Percentiles rank a stretch among this genome's conserved stretches.
Conservation (phyloP, 2,888 invertebrate species). For the Pterostichus niger region DNA sequence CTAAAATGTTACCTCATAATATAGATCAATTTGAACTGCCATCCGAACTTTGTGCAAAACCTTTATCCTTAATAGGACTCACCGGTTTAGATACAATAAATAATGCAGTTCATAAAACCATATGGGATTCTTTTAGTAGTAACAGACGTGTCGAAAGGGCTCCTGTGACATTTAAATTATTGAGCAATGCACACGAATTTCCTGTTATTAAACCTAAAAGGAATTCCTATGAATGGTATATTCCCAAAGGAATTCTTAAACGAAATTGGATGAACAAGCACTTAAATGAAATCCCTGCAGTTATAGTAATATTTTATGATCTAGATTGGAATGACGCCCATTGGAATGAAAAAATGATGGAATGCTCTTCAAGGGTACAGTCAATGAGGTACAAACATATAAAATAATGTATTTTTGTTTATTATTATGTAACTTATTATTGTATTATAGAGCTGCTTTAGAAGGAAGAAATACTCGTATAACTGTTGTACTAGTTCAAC, state of each 20-base stretch:
- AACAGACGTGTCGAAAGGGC: conserved; percentile 90
- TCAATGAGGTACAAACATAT: conserved; percentile 80
- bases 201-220: conserved; percentile 92
- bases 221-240: conserved; percentile 96
- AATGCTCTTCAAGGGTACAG: conserved; percentile 94
- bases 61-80: conserved; percentile 92
- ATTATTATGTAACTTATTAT: conserved; percentile 11
- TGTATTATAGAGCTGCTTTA: conserved; percentile 81
- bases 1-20: conserved; percentile 60
- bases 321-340: conserved; percentile 97
- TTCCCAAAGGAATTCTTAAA: conserved; percentile 95
- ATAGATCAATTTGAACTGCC: conserved; percentile 83
- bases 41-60: conserved; percentile 89
- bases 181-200: conserved; percentile 91
- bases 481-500: conserved; percentile 94
- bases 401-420: background rate
- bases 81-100: conserved; percentile 92
- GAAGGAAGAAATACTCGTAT: conserved; percentile 88
- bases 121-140: conserved; percentile 95
- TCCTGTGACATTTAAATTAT: conserved; percentile 90
- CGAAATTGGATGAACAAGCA: conserved; percentile 98
- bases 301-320: conserved; percentile 97
- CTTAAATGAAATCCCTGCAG: conserved; percentile 92
- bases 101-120: conserved; percentile 92
- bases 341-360: conserved; percentile 97